A percentile compares a stretch with the other conserved stretches of the same genome.
These are phyloP conservation scores for Struthidea cinerea DNA, from an alignment of 2,113 vertebrate genomes.

Conservation along the genomic window DNA sequence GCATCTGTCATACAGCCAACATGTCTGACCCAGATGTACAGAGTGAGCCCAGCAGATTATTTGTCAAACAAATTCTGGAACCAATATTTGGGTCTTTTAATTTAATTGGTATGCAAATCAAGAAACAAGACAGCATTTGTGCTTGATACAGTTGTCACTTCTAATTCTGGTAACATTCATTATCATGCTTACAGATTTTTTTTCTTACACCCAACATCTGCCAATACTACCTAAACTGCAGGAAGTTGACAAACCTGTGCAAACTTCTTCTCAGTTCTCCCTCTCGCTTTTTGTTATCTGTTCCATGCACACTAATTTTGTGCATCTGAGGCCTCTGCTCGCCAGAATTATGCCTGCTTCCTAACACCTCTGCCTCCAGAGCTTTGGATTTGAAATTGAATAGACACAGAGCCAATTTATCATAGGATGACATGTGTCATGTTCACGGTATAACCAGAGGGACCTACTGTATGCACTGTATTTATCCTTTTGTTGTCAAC, in stretches of 20 bases:
- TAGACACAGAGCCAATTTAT: slow-evolving; percentile 99
- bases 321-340: slow-evolving; percentile 86
- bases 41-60: slow-evolving; percentile 89
- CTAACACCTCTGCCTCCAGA: slow-evolving; percentile 90
- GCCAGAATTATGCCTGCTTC: slow-evolving; percentile 88
- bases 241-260: slow-evolving; percentile 88
- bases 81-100: slow-evolving; percentile 77
- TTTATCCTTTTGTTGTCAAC: slow-evolving; percentile 95
- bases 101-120: slow-evolving; percentile 80
- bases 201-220: slow-evolving; percentile 83
- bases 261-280: slow-evolving; percentile 87
- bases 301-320: slow-evolving; percentile 87
- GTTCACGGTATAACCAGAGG: slow-evolving; percentile 93
- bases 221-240: slow-evolving; percentile 87
- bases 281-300: slow-evolving; percentile 87
- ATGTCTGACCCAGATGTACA: slow-evolving; percentile 81
- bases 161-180: slow-evolving; percentile 85
- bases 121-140: slow-evolving; percentile 80
- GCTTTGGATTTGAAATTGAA: slow-evolving; percentile 99
- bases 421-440: slow-evolving; percentile 99
- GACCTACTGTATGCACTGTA: slow-evolving; percentile 88
- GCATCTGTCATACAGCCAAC: slow-evolving; percentile 81
- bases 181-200: slow-evolving; percentile 82
- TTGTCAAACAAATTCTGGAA: slow-evolving; percentile 88
- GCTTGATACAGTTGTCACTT: slow-evolving; percentile 86